These are phyloP conservation scores for Aythya fuligula DNA, from an alignment of 2,797 vertebrate species.

Conservation along the genomic window DNA sequence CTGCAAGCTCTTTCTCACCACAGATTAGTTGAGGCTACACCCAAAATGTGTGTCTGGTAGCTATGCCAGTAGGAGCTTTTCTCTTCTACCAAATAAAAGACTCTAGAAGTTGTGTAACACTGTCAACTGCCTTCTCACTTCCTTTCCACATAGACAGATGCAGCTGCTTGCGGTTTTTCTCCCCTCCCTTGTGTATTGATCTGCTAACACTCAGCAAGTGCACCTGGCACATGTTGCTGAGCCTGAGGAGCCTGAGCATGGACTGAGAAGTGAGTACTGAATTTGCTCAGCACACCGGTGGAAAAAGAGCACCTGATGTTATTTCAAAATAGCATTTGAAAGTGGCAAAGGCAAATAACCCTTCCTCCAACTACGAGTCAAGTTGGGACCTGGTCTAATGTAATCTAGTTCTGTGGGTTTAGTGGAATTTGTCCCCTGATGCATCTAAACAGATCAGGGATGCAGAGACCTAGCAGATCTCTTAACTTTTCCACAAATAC, in stretches of 20 bases:
- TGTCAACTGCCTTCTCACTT: background rate
- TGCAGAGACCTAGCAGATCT: background rate
- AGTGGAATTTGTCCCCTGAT: background rate
- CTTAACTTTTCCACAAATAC: background rate
- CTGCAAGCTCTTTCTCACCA: background rate
- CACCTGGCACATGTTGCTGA: background rate
- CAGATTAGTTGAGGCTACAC: background rate
- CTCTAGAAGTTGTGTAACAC: background rate
- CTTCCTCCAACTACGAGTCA: background rate
- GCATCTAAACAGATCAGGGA: background rate
- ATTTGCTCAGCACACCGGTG: fast-evolving
- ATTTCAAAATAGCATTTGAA: constrained; percentile 43
- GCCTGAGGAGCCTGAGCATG: background rate
- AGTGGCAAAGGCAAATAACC: constrained; percentile 23
- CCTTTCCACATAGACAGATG: background rate
- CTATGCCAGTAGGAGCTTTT: background rate
- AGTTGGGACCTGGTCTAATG: background rate
- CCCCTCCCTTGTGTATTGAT: fast-evolving
- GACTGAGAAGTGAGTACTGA: background rate
- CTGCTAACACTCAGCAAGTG: background rate
- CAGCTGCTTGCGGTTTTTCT: constrained; percentile 26
- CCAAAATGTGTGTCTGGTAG: background rate
- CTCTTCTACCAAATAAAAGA: background rate
- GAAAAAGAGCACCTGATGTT: background rate
- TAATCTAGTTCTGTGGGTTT: background rate